A percentile compares a stretch with the other conserved stretches of the same genome.
These are phyloP conservation scores for Camelus dromedarius DNA, from an alignment of 2,113 vertebrate genomes.

Conservation along the genomic window DNA sequence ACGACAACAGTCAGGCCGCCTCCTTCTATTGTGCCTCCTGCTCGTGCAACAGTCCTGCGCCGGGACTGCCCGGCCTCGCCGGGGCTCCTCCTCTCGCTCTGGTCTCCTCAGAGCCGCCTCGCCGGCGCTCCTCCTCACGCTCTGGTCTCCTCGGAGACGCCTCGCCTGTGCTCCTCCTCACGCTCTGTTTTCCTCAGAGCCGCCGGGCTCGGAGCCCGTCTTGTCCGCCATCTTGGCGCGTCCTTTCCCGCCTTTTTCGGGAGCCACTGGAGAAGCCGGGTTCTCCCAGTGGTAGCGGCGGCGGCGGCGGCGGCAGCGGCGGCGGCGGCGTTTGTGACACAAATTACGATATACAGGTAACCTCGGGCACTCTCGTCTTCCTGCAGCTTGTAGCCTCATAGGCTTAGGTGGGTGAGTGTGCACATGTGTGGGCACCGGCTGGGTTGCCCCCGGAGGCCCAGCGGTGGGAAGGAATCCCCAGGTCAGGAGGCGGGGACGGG, in stretches of 20 bases:
- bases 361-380: neutral
- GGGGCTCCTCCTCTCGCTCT: neutral
- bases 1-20: neutral
- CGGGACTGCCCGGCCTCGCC: neutral
- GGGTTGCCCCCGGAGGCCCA: neutral
- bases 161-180: neutral
- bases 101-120: neutral
- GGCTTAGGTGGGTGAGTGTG: neutral
- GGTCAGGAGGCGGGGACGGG: neutral
- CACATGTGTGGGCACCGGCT: rapidly evolving
- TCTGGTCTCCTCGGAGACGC: neutral
- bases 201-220: rapidly evolving
- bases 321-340: neutral
- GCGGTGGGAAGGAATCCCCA: neutral
- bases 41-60: no score
- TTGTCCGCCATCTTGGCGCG: neutral
- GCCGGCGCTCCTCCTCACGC: neutral
- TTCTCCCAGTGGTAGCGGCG: no score
- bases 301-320: neutral
- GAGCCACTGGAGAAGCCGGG: no score
- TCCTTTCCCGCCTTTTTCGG: neutral
- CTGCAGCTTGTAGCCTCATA: neutral
- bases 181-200: neutral
- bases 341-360: no score
- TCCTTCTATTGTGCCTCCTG: neutral